Evolutionary conservation across 1,140 invertebrate genomes (phyloP), one percentile per base, ranked within the genome.

Genomic region (Drosophila ficusphila): DNA sequence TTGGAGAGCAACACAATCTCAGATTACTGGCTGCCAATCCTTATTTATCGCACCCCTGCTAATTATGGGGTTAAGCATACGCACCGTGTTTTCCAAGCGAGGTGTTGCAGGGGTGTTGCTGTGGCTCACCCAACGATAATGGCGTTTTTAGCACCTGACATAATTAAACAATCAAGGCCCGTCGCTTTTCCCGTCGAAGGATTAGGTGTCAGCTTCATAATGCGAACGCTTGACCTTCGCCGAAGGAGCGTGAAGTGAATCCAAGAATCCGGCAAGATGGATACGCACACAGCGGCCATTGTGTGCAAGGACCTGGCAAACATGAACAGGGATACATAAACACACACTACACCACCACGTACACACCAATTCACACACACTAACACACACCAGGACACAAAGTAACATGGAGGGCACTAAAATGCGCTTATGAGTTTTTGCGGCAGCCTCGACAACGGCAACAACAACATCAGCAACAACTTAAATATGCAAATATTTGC

Each of bases 401-500:
- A 38, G 19, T 11, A 18, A 39, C 56, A 52, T 58, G 68, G 70
- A 52, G 49, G 79, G 58, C 69, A 79, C 77, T 77, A 77, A 86
- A 82, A 88, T 88, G 77, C 82, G 82, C 82, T 88, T 88, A 88
- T 88, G 82, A 88, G 74, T 82, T 78, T 73, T 88, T 88, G 81
- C 38, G 68, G 82, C 76, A 81, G 60, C 60, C 51, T 68, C 72
- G 58, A 68, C 65, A 58, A 34, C 29, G 19, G n/a, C 41, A 23
- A 23, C 41, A 41, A 56, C 70, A 76, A 71, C 41, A 49, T 46
- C 72, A 78, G 52, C 56, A 79, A 72, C 76, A 86, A 81, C 72
- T 86, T 88, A 86, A 86, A 88, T 88, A 88, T 88, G 82, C 82
- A 88, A 88, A 88, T 88, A 88, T 88, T 88, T 88, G 77, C 82